Evolutionary conservation across 2,113 vertebrate species (phyloP).

Genomic region (Mixornis gularis): DNA sequence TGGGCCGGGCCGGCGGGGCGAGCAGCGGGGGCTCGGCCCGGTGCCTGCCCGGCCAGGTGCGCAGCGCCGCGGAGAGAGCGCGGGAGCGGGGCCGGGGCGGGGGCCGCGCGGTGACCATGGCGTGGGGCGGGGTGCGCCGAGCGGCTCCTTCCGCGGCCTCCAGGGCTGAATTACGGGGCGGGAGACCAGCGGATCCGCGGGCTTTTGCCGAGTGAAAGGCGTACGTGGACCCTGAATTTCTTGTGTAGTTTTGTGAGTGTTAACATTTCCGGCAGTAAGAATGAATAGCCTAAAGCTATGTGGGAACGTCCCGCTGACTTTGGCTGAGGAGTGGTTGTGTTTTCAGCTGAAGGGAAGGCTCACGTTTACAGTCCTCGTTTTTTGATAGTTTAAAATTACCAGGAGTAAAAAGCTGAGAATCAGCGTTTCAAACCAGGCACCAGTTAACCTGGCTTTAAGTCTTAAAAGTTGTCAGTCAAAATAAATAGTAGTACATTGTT

Average conservation of each 20-base stretch:
- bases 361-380: fast-evolving
- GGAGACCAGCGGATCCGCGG: no score
- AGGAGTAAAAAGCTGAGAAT: not conserved
- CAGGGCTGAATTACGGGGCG: not conserved
- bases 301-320: not conserved
- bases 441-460: not conserved
- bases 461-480: not conserved
- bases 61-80: no score
- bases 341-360: not conserved
- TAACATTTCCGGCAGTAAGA: fast-evolving
- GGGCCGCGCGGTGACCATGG: not conserved
- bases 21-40: no score
- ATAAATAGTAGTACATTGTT: not conserved
- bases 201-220: not conserved
- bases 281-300: not conserved
- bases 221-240: no score
- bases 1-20: no score
- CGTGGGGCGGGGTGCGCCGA: no score
- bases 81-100: not conserved
- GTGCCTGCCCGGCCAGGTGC: no score
- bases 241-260: fast-evolving
- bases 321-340: fast-evolving
- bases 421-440: not conserved
- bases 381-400: not conserved
- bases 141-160: not conserved